phyloP scores from a whole-genome alignment of 1,140 invertebrate species.

The Nixonia krombeini region DNA sequence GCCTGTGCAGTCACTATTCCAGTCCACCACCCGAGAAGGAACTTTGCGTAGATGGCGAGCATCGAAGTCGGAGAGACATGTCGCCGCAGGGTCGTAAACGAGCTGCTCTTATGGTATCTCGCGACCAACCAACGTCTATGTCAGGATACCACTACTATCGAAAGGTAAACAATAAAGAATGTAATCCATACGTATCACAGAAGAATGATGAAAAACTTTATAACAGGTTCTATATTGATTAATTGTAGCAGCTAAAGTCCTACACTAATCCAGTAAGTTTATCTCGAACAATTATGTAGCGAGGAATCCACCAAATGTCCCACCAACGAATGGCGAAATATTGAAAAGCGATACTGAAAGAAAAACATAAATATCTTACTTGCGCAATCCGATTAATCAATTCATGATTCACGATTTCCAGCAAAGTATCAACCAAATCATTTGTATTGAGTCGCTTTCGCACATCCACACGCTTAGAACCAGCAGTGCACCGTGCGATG shows the following conservation, averaged over 20 bases:
- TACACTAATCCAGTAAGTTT: constrained; percentile 18
- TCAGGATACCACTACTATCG: constrained; percentile 67
- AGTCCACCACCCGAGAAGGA: constrained; percentile 78
- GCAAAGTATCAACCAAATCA: constrained; percentile 29
- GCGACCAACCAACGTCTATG: constrained; percentile 70
- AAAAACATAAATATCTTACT: no score
- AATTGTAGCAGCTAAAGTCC: constrained; percentile 4
- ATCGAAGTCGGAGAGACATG: constrained; percentile 80
- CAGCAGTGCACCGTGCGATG: constrained; percentile 46
- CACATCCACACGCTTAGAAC: constrained; percentile 35
- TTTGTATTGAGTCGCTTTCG: constrained; percentile 46
- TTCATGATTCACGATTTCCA: constrained; percentile 12
- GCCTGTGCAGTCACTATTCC: constrained; percentile 69
- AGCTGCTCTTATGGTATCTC: constrained; percentile 76
- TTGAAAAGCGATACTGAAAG: constrained; percentile 38
- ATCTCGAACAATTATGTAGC: constrained; percentile 3
- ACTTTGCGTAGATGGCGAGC: constrained; percentile 70
- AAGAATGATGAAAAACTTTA: not conserved
- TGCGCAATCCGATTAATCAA: no score
- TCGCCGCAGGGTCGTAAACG: constrained; percentile 82
- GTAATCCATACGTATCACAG: constrained; percentile 8
- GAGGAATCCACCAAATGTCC: constrained; percentile 14
- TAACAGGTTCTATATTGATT: constrained; percentile 1
- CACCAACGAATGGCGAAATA: constrained; percentile 42
- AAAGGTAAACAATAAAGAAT: constrained; percentile 60